Evolutionary conservation across 1,140 invertebrate genomes (phyloP).

Genomic region (Gonatopus flavifemur): DNA sequence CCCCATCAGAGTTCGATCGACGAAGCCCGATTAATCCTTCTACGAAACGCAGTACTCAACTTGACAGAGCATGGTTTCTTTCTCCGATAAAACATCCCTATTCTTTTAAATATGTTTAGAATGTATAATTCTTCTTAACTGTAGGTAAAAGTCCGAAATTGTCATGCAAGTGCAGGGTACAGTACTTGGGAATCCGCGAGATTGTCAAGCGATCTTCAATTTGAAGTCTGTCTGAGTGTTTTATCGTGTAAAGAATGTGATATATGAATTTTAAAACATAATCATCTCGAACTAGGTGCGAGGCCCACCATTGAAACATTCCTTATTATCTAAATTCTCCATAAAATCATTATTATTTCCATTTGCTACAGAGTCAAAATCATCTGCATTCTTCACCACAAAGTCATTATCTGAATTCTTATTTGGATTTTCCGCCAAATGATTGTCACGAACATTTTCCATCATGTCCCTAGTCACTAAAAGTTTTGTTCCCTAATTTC

Average conservation of each 20-base stretch:
- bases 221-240: slow-evolving; percentile 63
- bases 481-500: too few relatives aligned
- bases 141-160: slow-evolving; percentile 60
- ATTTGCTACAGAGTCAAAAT: too few relatives aligned
- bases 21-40: slow-evolving; percentile 52
- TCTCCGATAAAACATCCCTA: slow-evolving; percentile 54
- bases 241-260: slow-evolving; percentile 64
- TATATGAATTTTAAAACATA: slow-evolving; percentile 61
- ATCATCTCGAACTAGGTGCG: slow-evolving; percentile 63
- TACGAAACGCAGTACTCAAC: slow-evolving; percentile 52
- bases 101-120: slow-evolving; percentile 5
- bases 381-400: too few relatives aligned
- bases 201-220: slow-evolving; percentile 63
- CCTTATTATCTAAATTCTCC: too few relatives aligned
- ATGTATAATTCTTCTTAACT: neutral
- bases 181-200: slow-evolving; percentile 62
- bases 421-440: too few relatives aligned
- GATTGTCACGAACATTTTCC: too few relatives aligned
- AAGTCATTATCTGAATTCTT: too few relatives aligned
- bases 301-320: slow-evolving; percentile 41
- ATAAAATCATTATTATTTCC: too few relatives aligned
- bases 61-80: slow-evolving; percentile 62
- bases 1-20: slow-evolving; percentile 54
- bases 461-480: too few relatives aligned
- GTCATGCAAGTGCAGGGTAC: slow-evolving; percentile 36